A percentile compares a stretch with the other conserved stretches of the same genome.
phyloP scores from a whole-genome alignment of 2,888 invertebrate species.

The Amblyjoppa fuscipennis region DNA sequence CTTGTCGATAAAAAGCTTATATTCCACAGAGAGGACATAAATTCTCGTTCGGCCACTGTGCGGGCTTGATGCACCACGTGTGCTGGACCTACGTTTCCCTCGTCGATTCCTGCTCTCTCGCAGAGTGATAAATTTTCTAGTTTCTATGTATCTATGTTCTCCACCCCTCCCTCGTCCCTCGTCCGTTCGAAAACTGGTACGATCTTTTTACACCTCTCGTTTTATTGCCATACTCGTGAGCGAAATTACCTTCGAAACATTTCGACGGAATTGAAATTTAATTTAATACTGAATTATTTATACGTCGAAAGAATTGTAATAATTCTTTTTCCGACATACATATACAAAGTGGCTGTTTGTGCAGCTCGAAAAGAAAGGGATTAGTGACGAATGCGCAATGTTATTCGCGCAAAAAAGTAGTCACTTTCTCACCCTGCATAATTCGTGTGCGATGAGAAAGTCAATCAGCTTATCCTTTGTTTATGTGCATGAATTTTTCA shows the following conservation, averaged over 20 bases:
- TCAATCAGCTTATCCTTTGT: too few relatives aligned
- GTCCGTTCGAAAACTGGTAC: constrained; percentile 24
- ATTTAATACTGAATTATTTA: background rate
- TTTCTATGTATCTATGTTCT: constrained; percentile 54
- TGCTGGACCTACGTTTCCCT: constrained; percentile 37
- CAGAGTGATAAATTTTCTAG: constrained; percentile 58
- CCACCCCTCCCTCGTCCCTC: background rate
- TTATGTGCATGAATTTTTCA: background rate
- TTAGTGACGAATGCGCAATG: background rate
- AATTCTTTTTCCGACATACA: background rate
- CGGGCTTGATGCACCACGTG: constrained; percentile 55
- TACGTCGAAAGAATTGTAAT: too few relatives aligned
- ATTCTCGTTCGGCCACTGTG: constrained; percentile 62
- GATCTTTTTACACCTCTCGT: constrained; percentile 37
- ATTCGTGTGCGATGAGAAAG: too few relatives aligned
- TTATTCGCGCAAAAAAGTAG: background rate
- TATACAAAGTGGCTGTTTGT: background rate
- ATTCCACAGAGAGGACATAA: constrained; percentile 59
- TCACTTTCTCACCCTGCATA: too few relatives aligned
- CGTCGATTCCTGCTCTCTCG: constrained; percentile 50
- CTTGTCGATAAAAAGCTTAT: constrained; percentile 63
- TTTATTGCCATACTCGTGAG: background rate
- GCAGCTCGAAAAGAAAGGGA: background rate
- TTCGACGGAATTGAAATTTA: constrained; percentile 19
- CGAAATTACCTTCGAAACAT: constrained; percentile 25